Conservation (phyloP, 2,113 vertebrate species). For the Scatophagus argus region DNA sequence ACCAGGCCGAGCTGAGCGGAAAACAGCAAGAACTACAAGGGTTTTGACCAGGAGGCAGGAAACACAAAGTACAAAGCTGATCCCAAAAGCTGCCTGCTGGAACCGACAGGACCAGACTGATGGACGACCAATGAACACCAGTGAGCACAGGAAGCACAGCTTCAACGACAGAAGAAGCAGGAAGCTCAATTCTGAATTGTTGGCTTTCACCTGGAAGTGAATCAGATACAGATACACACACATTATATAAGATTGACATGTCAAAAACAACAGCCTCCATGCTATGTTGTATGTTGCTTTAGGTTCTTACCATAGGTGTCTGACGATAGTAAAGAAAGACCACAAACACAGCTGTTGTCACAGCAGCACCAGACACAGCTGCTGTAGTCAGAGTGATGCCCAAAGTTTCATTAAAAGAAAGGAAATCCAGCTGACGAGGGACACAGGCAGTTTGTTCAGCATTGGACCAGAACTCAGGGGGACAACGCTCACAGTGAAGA, state of each 20-base stretch:
- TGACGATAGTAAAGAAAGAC: slow-evolving; percentile 74
- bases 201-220: slow-evolving; percentile 74
- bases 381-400: slow-evolving; percentile 77
- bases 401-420: slow-evolving; percentile 79
- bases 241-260: too few species aligned
- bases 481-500: slow-evolving; percentile 75
- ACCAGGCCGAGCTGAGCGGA: slow-evolving; percentile 75
- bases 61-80: slow-evolving; percentile 82
- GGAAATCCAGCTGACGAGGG: slow-evolving; percentile 78
- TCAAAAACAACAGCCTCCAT: too few species aligned
- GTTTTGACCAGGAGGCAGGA: slow-evolving; percentile 84
- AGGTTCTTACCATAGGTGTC: slow-evolving; percentile 74
- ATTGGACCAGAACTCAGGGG: slow-evolving; percentile 83
- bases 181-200: slow-evolving; percentile 86
- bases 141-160: slow-evolving; percentile 83
- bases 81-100: slow-evolving; percentile 83
- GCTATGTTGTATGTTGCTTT: too few species aligned
- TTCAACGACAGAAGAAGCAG: slow-evolving; percentile 80
- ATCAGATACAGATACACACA: too few species aligned
- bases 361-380: slow-evolving; percentile 69
- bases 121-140: slow-evolving; percentile 82
- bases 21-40: slow-evolving; percentile 81
- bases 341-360: slow-evolving; percentile 78
- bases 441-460: slow-evolving; percentile 71
- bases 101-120: slow-evolving; percentile 79